Evolutionary conservation across 2,113 vertebrate genomes (phyloP), one percentile per base, ranked within the genome.

Genomic region (Corythaeola cristata): DNA sequence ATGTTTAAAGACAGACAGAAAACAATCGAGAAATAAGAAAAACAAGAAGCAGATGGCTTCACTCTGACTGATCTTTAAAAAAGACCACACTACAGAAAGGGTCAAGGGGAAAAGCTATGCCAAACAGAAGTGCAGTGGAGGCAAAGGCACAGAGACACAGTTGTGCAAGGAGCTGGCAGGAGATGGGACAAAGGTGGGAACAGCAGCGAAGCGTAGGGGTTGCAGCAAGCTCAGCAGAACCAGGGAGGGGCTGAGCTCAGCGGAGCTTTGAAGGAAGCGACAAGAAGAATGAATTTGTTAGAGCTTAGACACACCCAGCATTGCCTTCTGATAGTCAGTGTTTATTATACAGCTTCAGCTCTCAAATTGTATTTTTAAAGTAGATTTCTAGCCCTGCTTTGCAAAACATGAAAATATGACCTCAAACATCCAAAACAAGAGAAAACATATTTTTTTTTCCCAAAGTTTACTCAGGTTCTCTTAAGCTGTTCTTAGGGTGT

Each of bases 111-210:
- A 67, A 73, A 86, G 50, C 75, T 85, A 45, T 52, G 52, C 63
- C 53, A 16, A 45, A 66, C 56, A 85, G 59, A 53, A 59, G 27
- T 16, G 27, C 0, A 0, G 41, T 41, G n/a, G 59, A 94, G 55
- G 47, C 45, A 69, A 14, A 91, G 50, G 49, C 2, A 2, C 28
- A 10, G 91, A 23, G 49, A 83, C 15, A 33, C 19, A 37, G 24
- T 93, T 96, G 92, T 89, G 88, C 85, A 93, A 95, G 83, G 37
- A 79, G 56, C 52, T 9, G 3, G 10, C 84, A 33, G 39, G 39
- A 68, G 80, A 83, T 59, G 67, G 87, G 78, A 90, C 78, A 88
- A 77, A 96, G 92, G 85, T 95, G 92, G 93, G 88, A 97, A 23
- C 26, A 86, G 44, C 83, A 72, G 39, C 15, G 2, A 69, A 81